These are phyloP conservation scores for Norana najaformis DNA, from an alignment of 2,888 invertebrate genomes.

Conservation along the genomic window DNA sequence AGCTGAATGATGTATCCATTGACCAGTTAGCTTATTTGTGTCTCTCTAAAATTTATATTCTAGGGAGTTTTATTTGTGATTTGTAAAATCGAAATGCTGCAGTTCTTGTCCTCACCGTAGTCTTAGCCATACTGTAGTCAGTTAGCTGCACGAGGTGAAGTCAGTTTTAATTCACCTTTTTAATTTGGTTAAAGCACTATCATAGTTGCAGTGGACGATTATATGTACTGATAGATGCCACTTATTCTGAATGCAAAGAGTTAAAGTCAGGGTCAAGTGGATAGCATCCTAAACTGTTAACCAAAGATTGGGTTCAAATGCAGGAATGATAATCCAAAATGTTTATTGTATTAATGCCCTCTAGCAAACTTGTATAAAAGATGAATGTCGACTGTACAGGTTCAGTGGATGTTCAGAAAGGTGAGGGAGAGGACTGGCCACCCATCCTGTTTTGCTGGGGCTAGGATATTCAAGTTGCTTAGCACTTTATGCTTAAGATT, in stretches of 20 bases:
- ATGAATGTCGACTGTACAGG: no score
- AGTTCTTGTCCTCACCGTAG: neutral
- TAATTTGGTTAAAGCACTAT: neutral
- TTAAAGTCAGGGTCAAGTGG: neutral
- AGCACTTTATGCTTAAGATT: no score
- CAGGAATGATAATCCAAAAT: no score
- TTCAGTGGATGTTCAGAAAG: no score
- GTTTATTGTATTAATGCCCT: no score
- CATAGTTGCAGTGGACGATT: neutral
- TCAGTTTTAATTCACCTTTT: neutral
- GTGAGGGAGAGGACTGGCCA: no score
- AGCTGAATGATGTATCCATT: constrained; percentile 51
- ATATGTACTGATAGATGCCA: neutral
- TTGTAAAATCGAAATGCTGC: neutral
- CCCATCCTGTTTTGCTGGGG: no score
- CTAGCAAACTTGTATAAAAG: no score
- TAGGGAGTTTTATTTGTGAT: neutral
- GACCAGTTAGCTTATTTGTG: constrained; percentile 52
- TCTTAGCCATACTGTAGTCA: neutral
- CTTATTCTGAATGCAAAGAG: neutral
- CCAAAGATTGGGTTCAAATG: no score
- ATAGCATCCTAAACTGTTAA: no score
- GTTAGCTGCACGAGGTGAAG: neutral
- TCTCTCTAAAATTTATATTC: neutral
- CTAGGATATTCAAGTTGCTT: no score